Evolutionary conservation across 2,888 invertebrate species (phyloP).

Genomic region (Calameuta idolon): DNA sequence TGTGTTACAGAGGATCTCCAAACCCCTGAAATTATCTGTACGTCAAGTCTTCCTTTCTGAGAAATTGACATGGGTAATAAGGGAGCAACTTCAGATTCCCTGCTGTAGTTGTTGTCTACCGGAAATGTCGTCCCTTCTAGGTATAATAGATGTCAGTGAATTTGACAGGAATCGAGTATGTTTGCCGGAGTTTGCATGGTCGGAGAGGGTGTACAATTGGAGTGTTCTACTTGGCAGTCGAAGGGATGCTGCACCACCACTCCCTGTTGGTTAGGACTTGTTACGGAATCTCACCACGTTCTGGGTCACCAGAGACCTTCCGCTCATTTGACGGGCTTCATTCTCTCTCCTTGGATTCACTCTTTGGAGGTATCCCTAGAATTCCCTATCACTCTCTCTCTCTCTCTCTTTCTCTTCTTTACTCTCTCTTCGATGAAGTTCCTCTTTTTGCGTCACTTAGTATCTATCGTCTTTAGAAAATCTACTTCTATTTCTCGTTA

Average conservation of each 20-base stretch:
- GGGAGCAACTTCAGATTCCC: neutral
- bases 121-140: neutral
- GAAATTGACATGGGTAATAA: neutral
- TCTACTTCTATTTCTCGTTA: slow-evolving; percentile 8
- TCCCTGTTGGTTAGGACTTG: neutral
- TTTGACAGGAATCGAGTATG: neutral
- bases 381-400: slow-evolving; percentile 4
- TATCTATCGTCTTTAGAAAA: slow-evolving; percentile 6
- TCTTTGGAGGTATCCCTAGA: slow-evolving; percentile 1
- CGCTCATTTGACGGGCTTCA: neutral
- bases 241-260: slow-evolving; percentile 17
- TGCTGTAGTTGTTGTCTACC: neutral
- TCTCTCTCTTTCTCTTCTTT: slow-evolving; percentile 8
- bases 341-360: neutral
- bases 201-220: slow-evolving; percentile 11
- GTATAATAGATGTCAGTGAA: neutral
- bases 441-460: slow-evolving; percentile 4
- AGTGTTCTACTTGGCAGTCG: slow-evolving; percentile 26
- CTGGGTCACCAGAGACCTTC: neutral
- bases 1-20: neutral
- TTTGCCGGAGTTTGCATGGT: neutral
- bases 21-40: too few relatives aligned
- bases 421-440: neutral
- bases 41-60: too few relatives aligned
- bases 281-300: slow-evolving; percentile 5